A percentile compares a stretch with the other conserved stretches of the same genome.
phyloP scores from a whole-genome alignment of 2,888 invertebrate species.

The Leptinotarsa tumamoca region DNA sequence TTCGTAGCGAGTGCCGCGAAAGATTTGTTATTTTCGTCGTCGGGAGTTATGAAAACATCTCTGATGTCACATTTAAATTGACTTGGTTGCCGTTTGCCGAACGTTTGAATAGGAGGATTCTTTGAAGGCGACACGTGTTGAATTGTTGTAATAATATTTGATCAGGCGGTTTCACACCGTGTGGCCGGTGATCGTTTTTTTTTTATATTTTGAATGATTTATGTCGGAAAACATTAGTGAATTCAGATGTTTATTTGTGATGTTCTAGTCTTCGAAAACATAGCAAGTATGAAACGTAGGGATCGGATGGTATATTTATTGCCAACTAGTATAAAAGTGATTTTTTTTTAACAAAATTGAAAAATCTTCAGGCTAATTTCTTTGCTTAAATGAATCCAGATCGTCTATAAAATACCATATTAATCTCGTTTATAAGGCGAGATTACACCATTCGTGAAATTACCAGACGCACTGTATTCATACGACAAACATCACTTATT shows the following conservation, averaged over 20 bases:
- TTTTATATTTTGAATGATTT: slow-evolving; percentile 21
- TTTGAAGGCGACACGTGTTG: slow-evolving; percentile 44
- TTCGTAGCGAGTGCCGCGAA: slow-evolving; percentile 47
- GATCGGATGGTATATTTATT: too few relatives aligned
- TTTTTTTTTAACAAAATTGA: too few relatives aligned
- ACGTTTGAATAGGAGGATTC: slow-evolving; percentile 35
- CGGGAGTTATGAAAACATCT: slow-evolving; percentile 46
- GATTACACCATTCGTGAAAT: too few relatives aligned
- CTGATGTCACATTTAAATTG: slow-evolving; percentile 34
- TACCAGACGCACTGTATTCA: too few relatives aligned
- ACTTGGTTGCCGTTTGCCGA: slow-evolving; percentile 23
- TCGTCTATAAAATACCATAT: too few relatives aligned
- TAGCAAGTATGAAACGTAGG: too few relatives aligned
- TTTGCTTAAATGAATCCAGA: too few relatives aligned
- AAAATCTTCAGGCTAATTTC: too few relatives aligned
- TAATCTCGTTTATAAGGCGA: too few relatives aligned
- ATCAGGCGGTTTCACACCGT: slow-evolving; percentile 14
- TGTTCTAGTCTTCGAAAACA: too few relatives aligned
- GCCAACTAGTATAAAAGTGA: too few relatives aligned
- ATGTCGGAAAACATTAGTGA: not conserved
- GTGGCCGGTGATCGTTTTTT: slow-evolving; percentile 20
- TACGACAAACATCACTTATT: too few relatives aligned
- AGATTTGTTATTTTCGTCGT: slow-evolving; percentile 51
- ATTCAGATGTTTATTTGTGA: not conserved
- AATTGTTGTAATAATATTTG: slow-evolving; percentile 45